phyloP scores from a whole-genome alignment of 2,888 invertebrate species.

The Myathropa florea region DNA sequence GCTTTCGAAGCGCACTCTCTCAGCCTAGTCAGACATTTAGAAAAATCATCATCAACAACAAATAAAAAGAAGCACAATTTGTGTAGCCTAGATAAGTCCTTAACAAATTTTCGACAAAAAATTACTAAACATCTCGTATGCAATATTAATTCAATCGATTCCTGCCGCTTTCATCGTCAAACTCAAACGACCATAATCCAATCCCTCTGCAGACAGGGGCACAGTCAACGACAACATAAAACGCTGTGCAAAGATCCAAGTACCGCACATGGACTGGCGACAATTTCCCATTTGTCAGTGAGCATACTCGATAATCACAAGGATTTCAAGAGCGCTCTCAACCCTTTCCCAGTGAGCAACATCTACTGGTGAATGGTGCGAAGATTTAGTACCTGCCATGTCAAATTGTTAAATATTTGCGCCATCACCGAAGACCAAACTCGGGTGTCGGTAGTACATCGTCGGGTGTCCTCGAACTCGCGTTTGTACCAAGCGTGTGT shows the following conservation, averaged over 20 bases:
- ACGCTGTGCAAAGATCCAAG: constrained; percentile 7
- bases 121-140: neutral
- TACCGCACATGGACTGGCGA: constrained; percentile 39
- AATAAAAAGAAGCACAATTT: too few relatives aligned
- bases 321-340: constrained; percentile 51
- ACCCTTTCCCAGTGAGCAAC: constrained; percentile 50
- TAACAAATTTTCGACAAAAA: neutral
- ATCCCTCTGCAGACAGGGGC: neutral
- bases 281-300: constrained; percentile 66
- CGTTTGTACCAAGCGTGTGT: constrained; percentile 23
- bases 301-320: constrained; percentile 42
- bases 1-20: too few relatives aligned
- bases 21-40: too few relatives aligned
- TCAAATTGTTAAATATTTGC: constrained; percentile 71
- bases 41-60: too few relatives aligned
- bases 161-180: neutral
- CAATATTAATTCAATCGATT: neutral
- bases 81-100: neutral
- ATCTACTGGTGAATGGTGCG: constrained; percentile 44
- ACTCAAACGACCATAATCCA: neutral
- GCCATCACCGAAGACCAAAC: constrained; percentile 59
- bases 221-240: neutral
- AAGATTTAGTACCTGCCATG: constrained; percentile 70
- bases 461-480: constrained; percentile 18
- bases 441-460: constrained; percentile 36